phyloP scores from a whole-genome alignment of 2,797 vertebrate species.

The Telmatherina bonti region DNA sequence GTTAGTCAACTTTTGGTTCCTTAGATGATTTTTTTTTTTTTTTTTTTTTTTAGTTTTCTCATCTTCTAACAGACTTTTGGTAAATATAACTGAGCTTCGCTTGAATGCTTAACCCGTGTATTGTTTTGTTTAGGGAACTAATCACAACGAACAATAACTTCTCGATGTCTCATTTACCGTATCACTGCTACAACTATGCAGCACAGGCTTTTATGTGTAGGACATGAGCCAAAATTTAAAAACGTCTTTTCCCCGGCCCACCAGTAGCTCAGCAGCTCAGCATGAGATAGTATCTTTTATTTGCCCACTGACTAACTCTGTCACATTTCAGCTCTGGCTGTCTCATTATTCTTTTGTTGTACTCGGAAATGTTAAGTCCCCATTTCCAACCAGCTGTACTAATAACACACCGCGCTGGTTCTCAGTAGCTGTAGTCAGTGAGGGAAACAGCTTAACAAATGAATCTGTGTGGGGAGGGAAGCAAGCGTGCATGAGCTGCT shows the following conservation, averaged over 20 bases:
- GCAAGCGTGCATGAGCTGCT: no score
- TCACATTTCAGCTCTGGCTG: neutral
- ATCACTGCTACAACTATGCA: no score
- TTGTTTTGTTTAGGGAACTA: no score
- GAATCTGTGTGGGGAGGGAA: no score
- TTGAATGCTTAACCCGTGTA: neutral
- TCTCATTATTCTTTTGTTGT: neutral
- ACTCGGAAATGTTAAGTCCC: neutral
- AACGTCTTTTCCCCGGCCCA: neutral
- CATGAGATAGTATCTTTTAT: neutral
- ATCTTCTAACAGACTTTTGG: neutral
- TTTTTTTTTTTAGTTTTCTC: neutral
- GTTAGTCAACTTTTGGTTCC: neutral
- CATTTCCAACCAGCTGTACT: neutral
- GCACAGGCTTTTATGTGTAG: no score
- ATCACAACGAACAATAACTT: no score
- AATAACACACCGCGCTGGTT: neutral
- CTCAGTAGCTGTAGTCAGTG: neutral
- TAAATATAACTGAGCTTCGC: neutral
- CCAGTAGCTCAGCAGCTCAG: neutral
- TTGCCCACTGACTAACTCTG: neutral
- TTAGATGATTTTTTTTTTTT: neutral
- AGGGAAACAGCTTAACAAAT: neutral
- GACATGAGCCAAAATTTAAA: no score
- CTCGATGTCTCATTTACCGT: no score